A percentile compares a stretch with the other conserved stretches of the same genome.
Evolutionary conservation across 2,888 invertebrate species (phyloP).

Genomic region (Monochamus alternatus): DNA sequence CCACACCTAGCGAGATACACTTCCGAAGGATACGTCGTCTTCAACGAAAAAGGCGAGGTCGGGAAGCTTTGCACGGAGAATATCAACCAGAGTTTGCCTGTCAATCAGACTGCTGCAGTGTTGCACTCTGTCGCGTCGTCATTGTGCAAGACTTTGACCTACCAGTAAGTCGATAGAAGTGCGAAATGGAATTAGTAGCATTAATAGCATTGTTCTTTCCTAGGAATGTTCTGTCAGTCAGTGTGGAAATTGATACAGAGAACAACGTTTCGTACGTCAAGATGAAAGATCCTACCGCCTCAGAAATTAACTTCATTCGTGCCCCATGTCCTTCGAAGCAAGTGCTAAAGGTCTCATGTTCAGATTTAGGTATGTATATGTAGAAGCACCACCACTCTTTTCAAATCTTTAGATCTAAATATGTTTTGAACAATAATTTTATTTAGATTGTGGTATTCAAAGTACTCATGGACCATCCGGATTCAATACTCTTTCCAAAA

Average conservation of each 20-base stretch:
- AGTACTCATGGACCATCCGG: constrained; percentile 61
- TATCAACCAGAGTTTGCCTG: constrained; percentile 76
- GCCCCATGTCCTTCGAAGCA: constrained; percentile 83
- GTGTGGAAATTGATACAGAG: constrained; percentile 77
- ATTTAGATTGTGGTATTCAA: constrained; percentile 68
- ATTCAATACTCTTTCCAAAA: constrained; percentile 75
- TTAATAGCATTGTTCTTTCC: constrained; percentile 51
- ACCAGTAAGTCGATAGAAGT: constrained; percentile 75
- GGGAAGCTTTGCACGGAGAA: constrained; percentile 90
- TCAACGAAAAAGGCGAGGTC: constrained; percentile 86
- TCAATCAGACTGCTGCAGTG: constrained; percentile 65
- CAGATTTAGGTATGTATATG: constrained; percentile 78
- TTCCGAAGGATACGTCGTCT: constrained; percentile 87
- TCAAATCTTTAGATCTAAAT: too few species aligned
- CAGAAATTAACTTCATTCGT: constrained; percentile 87
- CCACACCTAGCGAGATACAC: constrained; percentile 82
- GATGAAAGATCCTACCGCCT: constrained; percentile 85
- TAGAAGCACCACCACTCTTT: too few species aligned
- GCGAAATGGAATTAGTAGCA: background rate
- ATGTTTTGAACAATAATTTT: too few species aligned
- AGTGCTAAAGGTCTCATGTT: constrained; percentile 86
- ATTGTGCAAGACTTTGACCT: constrained; percentile 84
- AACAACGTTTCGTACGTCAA: constrained; percentile 81
- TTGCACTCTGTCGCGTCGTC: constrained; percentile 84
- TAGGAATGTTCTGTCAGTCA: constrained; percentile 82